These are phyloP conservation scores for Caenorhabditis sp. DNA, from an alignment of 2,888 invertebrate genomes.

Conservation along the genomic window DNA sequence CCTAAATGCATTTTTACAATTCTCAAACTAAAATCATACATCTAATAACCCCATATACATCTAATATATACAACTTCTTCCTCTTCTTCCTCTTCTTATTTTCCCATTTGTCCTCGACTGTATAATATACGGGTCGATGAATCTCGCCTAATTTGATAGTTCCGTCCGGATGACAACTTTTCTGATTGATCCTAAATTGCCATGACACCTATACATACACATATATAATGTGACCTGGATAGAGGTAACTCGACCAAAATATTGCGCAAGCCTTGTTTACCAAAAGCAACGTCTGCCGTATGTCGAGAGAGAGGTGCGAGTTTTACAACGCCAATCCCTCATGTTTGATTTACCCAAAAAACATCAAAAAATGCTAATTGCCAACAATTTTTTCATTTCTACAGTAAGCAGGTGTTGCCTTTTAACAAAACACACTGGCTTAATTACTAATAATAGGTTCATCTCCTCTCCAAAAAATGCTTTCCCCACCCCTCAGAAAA, in stretches of 20 bases:
- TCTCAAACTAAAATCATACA: too few species aligned
- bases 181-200: background rate
- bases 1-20: too few species aligned
- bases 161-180: background rate
- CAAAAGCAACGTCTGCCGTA: background rate
- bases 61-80: background rate
- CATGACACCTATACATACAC: background rate
- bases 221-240: too few species aligned
- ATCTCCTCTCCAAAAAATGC: too few species aligned
- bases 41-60: too few species aligned
- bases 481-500: too few species aligned
- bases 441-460: background rate
- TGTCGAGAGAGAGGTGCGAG: too few species aligned
- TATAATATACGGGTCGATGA: background rate
- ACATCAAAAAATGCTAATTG: background rate
- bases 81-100: background rate
- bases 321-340: too few species aligned
- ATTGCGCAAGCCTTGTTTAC: background rate
- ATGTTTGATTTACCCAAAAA: too few species aligned
- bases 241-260: too few species aligned
- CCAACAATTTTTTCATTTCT: background rate
- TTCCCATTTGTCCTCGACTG: background rate
- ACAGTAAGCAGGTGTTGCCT: background rate
- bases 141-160: background rate
- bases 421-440: background rate